phyloP scores from a whole-genome alignment of 2,888 invertebrate genomes.

The Dryocosmus kuriphilus region DNA sequence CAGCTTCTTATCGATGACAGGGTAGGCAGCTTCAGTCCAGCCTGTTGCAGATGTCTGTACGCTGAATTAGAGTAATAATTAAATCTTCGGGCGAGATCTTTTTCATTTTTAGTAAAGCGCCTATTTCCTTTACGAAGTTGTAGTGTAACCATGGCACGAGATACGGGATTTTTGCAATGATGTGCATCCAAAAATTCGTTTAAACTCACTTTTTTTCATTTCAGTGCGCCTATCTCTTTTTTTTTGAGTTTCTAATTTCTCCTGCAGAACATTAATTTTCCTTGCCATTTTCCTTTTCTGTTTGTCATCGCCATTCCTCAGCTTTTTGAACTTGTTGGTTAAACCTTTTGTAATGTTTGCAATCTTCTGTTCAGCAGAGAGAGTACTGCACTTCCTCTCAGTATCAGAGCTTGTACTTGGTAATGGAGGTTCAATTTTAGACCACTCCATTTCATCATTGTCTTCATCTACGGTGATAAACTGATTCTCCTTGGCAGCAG shows the following conservation, averaged over 20 bases:
- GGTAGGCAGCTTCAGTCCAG: constrained; percentile 49
- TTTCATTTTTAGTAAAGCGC: neutral
- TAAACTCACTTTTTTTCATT: neutral
- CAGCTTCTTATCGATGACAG: constrained; percentile 41
- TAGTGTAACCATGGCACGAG: neutral
- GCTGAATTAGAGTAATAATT: neutral
- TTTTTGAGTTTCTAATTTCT: neutral
- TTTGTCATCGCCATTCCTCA: neutral
- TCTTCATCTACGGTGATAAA: too few species aligned
- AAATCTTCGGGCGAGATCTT: neutral
- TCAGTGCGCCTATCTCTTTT: neutral
- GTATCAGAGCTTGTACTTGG: too few species aligned
- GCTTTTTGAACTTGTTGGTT: neutral
- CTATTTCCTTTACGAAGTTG: neutral
- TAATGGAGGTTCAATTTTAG: too few species aligned
- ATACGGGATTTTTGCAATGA: neutral
- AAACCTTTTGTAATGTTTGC: neutral
- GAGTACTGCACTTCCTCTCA: too few species aligned
- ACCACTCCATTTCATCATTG: too few species aligned
- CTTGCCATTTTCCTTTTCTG: neutral
- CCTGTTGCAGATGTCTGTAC: constrained; percentile 17
- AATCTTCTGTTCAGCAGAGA: too few species aligned
- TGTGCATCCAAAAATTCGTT: neutral
- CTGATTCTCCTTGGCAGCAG: neutral
- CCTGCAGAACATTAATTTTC: neutral